A percentile compares a stretch with the other conserved stretches of the same genome.
Conservation (phyloP, 1,140 invertebrate genomes). For the Pseudomyrmex cubaensis region DNA sequence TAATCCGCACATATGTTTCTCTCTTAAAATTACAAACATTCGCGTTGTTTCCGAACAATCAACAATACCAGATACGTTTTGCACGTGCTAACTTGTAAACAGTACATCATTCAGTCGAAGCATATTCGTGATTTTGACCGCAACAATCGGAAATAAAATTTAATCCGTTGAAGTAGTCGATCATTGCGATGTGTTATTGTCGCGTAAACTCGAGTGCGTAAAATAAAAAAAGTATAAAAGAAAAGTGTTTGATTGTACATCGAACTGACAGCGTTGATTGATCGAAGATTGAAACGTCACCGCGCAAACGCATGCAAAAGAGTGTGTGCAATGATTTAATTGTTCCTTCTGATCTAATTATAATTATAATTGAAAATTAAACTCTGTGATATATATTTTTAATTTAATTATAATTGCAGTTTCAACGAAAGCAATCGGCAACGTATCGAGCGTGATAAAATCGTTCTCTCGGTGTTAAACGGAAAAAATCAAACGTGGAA, state of each 20-base stretch:
- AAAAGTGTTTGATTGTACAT: not conserved
- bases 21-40: slow-evolving; percentile 12
- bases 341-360: not conserved
- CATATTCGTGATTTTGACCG: not conserved
- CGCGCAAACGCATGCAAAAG: not conserved
- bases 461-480: not conserved
- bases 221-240: not conserved
- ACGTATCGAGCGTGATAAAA: not conserved
- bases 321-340: not conserved
- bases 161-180: not conserved
- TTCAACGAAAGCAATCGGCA: too few relatives aligned
- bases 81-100: slow-evolving; percentile 17
- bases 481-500: not conserved
- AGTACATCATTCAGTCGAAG: not conserved
- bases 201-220: not conserved
- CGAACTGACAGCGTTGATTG: not conserved
- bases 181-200: not conserved
- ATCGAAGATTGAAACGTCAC: not conserved
- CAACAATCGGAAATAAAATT: not conserved
- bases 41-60: not conserved
- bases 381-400: not conserved
- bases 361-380: slow-evolving; percentile 29
- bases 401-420: slow-evolving; percentile 39
- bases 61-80: not conserved
- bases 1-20: not conserved